Evolutionary conservation across 1,140 invertebrate genomes (phyloP).

Genomic region (Zeugodacus cucurbitae): DNA sequence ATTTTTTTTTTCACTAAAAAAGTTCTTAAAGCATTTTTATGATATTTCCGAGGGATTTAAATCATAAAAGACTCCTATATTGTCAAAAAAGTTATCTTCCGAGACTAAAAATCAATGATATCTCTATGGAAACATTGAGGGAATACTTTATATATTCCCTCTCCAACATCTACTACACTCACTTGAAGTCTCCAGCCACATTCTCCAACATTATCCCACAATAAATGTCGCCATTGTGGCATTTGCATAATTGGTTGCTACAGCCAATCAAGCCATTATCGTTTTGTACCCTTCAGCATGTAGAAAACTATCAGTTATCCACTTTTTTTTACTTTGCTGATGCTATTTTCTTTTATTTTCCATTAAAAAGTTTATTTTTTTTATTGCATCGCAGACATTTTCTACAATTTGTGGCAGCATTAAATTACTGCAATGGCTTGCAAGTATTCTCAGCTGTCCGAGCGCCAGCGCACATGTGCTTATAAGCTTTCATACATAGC

Average conservation of each 20-base stretch:
- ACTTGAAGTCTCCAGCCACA: no score
- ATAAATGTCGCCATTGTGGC: background rate
- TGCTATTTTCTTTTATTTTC: no score
- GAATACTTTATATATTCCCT: no score
- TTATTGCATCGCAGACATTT: background rate
- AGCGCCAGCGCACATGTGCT: background rate
- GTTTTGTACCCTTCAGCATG: constrained; percentile 2
- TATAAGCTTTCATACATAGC: background rate
- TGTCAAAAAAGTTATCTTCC: no score
- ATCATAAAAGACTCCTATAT: no score
- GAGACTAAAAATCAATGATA: no score
- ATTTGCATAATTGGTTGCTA: constrained; percentile 22
- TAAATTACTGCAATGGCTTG: background rate
- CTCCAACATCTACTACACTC: no score
- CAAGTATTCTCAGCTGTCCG: background rate
- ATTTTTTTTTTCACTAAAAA: no score
- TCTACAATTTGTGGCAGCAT: background rate
- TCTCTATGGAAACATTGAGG: no score
- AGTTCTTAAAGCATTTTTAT: no score
- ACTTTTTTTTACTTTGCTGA: background rate
- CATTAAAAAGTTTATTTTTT: background rate
- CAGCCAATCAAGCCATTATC: constrained; percentile 16
- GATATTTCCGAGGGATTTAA: no score
- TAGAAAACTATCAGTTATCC: background rate
- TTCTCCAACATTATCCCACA: background rate